phyloP scores from a whole-genome alignment of 2,888 invertebrate genomes.

The Phytoseiulus persimilis region DNA sequence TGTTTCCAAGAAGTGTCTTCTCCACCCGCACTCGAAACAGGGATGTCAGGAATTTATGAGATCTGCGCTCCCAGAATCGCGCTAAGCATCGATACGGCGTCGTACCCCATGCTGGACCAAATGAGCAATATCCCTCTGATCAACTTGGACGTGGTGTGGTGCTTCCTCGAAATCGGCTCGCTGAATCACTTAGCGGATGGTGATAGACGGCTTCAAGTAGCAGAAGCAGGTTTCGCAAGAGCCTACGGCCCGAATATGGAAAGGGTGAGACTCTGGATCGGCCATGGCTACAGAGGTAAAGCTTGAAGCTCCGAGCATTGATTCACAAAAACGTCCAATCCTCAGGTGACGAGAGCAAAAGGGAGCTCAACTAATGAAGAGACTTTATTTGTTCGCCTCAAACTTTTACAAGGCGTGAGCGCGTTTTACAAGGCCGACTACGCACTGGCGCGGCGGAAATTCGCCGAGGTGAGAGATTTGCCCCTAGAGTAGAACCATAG shows the following conservation, averaged over 20 bases:
- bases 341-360: conserved; percentile 11
- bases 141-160: conserved; percentile 21
- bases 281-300: too few species aligned
- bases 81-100: not conserved
- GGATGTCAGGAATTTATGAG: too few species aligned
- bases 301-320: not conserved
- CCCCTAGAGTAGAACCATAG: too few species aligned
- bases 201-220: not conserved
- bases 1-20: not conserved
- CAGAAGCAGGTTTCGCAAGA: not conserved
- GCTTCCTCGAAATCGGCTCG: conserved; percentile 19
- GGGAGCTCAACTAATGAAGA: not conserved
- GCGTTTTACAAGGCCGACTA: conserved; percentile 20
- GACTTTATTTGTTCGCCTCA: not conserved
- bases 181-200: not conserved
- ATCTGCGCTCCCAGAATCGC: not conserved
- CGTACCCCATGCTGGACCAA: not conserved
- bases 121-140: not conserved
- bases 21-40: too few species aligned
- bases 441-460: not conserved
- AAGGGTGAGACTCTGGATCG: not conserved
- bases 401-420: conserved; percentile 25
- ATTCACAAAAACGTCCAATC: not conserved
- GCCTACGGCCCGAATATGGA: conserved; percentile 22
- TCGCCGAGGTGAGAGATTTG: not conserved